Evolutionary conservation across 2,888 invertebrate species (phyloP).

Genomic region (Diarsia rubi): DNA sequence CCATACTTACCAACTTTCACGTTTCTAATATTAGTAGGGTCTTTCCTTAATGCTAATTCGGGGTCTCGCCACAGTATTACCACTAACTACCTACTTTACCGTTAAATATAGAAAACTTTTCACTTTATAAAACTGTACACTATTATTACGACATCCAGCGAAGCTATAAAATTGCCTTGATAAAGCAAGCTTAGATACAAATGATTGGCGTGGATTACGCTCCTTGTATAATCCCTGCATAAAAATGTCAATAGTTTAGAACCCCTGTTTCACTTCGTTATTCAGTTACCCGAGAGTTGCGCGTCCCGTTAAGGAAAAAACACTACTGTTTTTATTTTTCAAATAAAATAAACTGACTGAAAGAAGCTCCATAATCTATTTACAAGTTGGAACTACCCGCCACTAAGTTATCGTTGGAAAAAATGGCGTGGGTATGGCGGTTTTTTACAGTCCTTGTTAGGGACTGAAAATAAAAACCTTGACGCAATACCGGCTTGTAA

Average conservation of each 20-base stretch:
- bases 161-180: slow-evolving; percentile 5
- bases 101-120: neutral
- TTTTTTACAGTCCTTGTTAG: slow-evolving; percentile 50
- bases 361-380: slow-evolving; percentile 38
- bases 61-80: neutral
- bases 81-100: neutral
- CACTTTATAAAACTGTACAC: neutral
- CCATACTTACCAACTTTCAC: too few species aligned
- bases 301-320: slow-evolving; percentile 28
- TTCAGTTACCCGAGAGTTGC: slow-evolving; percentile 23
- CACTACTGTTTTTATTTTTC: slow-evolving; percentile 15
- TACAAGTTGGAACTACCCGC: slow-evolving; percentile 36
- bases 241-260: slow-evolving; percentile 49
- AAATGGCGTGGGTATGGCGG: slow-evolving; percentile 10
- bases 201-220: slow-evolving; percentile 10
- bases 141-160: neutral
- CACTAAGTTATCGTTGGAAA: slow-evolving; percentile 40
- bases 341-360: slow-evolving; percentile 16
- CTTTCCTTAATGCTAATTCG: too few species aligned
- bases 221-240: slow-evolving; percentile 29
- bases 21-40: too few species aligned
- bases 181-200: slow-evolving; percentile 9
- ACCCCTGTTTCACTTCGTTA: slow-evolving; percentile 26
- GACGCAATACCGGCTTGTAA: slow-evolving; percentile 15
- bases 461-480: slow-evolving; percentile 52